Percentiles rank a stretch among this genome's conserved stretches.
phyloP scores from a whole-genome alignment of 2,113 vertebrate species.

The Trachemys scripta region DNA sequence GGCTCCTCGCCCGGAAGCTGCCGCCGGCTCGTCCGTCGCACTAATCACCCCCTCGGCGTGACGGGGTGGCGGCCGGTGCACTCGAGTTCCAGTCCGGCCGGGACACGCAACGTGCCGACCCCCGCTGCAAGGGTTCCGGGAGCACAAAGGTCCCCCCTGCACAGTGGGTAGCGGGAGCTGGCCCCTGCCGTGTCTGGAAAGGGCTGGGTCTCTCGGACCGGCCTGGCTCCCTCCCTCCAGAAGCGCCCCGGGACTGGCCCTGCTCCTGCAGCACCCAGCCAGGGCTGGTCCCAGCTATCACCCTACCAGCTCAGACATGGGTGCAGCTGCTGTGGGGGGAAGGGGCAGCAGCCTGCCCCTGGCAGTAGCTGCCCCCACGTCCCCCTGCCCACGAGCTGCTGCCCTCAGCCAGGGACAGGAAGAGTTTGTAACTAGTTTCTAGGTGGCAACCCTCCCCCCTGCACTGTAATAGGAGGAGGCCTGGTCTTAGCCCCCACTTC shows the following conservation, averaged over 20 bases:
- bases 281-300: neutral
- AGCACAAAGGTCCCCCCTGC: neutral
- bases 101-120: neutral
- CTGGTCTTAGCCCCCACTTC: too few species aligned
- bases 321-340: fast-evolving
- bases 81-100: neutral
- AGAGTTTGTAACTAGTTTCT: too few species aligned
- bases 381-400: neutral
- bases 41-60: neutral
- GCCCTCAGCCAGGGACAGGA: neutral
- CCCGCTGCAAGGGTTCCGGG: conserved; percentile 56
- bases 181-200: too few species aligned
- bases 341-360: too few species aligned
- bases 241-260: neutral
- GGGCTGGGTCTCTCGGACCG: too few species aligned
- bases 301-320: fast-evolving
- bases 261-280: conserved; percentile 24
- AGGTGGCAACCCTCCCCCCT: too few species aligned
- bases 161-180: too few species aligned
- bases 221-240: too few species aligned
- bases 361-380: too few species aligned
- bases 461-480: too few species aligned
- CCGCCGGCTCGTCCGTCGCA: conserved; percentile 17
- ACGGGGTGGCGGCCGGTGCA: neutral
- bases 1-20: conserved; percentile 3